Evolutionary conservation across 1,140 invertebrate species (phyloP).

Genomic region (Atta texana): DNA sequence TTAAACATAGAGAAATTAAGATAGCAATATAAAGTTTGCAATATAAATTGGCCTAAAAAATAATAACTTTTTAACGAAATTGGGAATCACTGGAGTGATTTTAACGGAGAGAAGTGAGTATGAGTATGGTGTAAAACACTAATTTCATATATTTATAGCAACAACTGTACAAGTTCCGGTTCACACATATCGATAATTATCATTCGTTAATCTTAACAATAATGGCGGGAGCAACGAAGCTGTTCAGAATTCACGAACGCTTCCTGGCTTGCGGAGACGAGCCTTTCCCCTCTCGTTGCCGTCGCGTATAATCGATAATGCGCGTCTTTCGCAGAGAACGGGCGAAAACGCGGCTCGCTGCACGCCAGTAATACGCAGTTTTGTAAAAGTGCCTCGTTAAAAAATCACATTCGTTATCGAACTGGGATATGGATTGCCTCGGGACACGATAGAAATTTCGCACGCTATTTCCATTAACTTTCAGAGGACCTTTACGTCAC

Average conservation of each 20-base stretch:
- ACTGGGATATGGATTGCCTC: constrained; percentile 63
- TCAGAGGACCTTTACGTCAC: constrained; percentile 27
- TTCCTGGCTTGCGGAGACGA: constrained; percentile 57
- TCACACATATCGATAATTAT: constrained; percentile 83
- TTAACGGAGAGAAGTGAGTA: constrained; percentile 67
- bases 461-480: constrained; percentile 17
- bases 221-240: constrained; percentile 58
- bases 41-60: neutral
- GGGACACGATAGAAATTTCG: constrained; percentile 51
- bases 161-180: constrained; percentile 86
- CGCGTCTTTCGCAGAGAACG: constrained; percentile 55
- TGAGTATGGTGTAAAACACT: constrained; percentile 85
- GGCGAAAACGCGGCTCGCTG: constrained; percentile 39
- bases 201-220: constrained; percentile 76
- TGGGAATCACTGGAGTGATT: neutral
- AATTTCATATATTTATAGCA: constrained; percentile 86
- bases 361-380: constrained; percentile 56
- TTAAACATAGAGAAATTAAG: constrained; percentile 5
- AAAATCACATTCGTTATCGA: constrained; percentile 65
- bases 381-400: constrained; percentile 64
- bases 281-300: constrained; percentile 47
- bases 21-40: neutral
- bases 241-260: constrained; percentile 65
- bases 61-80: neutral
- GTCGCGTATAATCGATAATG: constrained; percentile 56